Evolutionary conservation across 30 jellyfish, hydroid and myxozoan genomes (phyloP).

Genomic region (Chironex yamaguchii): DNA sequence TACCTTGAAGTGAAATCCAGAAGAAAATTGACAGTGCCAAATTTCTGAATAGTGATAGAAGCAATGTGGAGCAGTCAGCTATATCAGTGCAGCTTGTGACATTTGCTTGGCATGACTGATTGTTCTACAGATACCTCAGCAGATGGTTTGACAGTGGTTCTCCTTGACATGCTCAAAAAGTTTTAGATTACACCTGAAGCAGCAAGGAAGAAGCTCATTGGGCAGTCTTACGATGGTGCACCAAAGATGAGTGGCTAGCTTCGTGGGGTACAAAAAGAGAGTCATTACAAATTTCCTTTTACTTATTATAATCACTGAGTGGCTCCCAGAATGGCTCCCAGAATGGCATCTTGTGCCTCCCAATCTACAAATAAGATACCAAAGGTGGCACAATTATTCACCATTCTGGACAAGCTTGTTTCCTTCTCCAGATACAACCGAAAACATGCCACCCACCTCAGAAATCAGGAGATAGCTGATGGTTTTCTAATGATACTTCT

Average conservation of each 20-base stretch:
- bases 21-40: slow-evolving; percentile 12
- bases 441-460: slow-evolving; percentile 18
- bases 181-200: not conserved
- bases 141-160: not conserved
- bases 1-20: slow-evolving; percentile 14
- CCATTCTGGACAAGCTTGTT: slow-evolving; percentile 19
- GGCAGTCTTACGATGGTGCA: slow-evolving; percentile 23
- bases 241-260: slow-evolving; percentile 9
- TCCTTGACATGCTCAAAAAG: not conserved
- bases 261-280: not conserved
- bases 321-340: no score
- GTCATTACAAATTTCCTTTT: not conserved
- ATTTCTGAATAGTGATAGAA: slow-evolving; percentile 14
- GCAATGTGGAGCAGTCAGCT: not conserved
- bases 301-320: slow-evolving; percentile 14
- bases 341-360: slow-evolving; percentile 10
- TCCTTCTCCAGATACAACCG: slow-evolving; percentile 49
- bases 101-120: not conserved
- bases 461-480: slow-evolving; percentile 32
- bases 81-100: not conserved
- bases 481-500: slow-evolving; percentile 30
- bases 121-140: not conserved
- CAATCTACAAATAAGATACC: slow-evolving; percentile 14
- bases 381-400: slow-evolving; percentile 37
- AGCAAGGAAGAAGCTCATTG: not conserved